These are phyloP conservation scores for Acanthochromis polyacanthus DNA, from an alignment of 2,113 vertebrate species.

Conservation along the genomic window DNA sequence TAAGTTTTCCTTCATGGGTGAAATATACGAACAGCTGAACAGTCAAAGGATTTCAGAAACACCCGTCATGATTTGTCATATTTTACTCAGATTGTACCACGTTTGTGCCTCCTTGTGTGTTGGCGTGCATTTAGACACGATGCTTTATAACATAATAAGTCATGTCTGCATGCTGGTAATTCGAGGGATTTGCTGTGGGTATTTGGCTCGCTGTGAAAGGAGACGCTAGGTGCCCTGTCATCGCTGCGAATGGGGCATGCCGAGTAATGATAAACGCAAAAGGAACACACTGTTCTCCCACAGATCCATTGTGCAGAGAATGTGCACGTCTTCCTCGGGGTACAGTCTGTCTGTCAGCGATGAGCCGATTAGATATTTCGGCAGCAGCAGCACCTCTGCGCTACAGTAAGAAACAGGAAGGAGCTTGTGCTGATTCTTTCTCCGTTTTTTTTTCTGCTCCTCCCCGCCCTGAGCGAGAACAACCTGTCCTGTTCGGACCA, in stretches of 20 bases:
- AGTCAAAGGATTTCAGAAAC: not conserved
- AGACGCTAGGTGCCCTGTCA: constrained; percentile 25
- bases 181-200: constrained; percentile 13
- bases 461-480: constrained; percentile 21
- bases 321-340: not conserved
- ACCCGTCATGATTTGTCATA: not conserved
- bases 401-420: constrained; percentile 4
- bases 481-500: constrained; percentile 50
- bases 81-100: not conserved
- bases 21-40: too few species aligned
- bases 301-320: not conserved
- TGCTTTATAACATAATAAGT: constrained; percentile 4
- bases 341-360: constrained; percentile 8
- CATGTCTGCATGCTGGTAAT: constrained; percentile 9
- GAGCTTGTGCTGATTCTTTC: not conserved
- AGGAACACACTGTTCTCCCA: constrained; percentile 31
- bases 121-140: not conserved
- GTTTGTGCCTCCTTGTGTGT: not conserved
- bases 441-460: not conserved
- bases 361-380: not conserved
- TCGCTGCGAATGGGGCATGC: not conserved
- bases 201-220: constrained; percentile 16
- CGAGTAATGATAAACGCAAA: constrained; percentile 1
- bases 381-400: not conserved
- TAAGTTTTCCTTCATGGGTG: too few species aligned